Evolutionary conservation across 2,888 invertebrate genomes (phyloP).

Genomic region (Eucriotettix oculatus): DNA sequence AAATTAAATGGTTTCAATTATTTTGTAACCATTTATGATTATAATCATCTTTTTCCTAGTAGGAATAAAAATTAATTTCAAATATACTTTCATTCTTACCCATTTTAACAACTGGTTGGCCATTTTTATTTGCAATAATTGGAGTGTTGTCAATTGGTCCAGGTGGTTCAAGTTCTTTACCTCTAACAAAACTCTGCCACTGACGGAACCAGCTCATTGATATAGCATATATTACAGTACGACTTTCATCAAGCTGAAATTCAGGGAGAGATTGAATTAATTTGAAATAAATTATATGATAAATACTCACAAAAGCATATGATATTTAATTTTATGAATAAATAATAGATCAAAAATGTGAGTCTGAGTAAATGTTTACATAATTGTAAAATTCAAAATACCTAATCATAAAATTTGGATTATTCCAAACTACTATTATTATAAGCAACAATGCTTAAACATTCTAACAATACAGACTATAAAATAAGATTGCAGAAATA

Average conservation of each 20-base stretch:
- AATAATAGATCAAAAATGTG: not conserved
- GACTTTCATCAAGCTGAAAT: constrained; percentile 38
- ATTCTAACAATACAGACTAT: no score
- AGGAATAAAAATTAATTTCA: no score
- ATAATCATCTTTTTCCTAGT: no score
- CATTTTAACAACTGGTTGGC: constrained; percentile 26
- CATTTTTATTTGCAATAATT: constrained; percentile 39
- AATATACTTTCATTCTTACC: constrained; percentile 16
- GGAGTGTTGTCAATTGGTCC: constrained; percentile 73
- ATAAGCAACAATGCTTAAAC: no score
- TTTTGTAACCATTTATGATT: no score
- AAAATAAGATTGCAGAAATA: no score
- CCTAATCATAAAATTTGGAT: not conserved
- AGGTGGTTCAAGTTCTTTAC: constrained; percentile 58
- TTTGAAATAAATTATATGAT: not conserved
- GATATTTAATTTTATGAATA: not conserved
- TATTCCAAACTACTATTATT: no score
- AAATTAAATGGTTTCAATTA: no score
- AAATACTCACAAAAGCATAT: no score
- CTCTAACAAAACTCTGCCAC: constrained; percentile 82
- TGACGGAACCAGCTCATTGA: constrained; percentile 76
- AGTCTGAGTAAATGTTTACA: not conserved
- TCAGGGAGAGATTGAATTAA: not conserved
- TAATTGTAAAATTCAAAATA: not conserved
- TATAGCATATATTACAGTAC: constrained; percentile 56